Base-by-base conservation (phyloP, 1,140 invertebrate species). In the Leptopilina boulardi region DNA sequence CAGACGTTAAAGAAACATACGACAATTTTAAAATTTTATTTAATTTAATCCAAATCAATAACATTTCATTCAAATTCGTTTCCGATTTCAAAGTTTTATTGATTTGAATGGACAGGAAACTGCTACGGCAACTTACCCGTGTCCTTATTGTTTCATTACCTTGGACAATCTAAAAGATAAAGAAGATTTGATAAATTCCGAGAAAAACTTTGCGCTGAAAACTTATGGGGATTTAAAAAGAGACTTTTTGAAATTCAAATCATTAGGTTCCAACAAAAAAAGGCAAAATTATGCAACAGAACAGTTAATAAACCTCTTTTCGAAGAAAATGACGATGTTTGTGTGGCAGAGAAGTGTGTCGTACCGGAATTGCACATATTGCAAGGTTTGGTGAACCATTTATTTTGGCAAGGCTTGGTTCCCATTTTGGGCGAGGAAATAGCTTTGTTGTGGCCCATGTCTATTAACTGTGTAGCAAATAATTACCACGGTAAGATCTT, bases 321-420 rank as follows among this genome's bases (percentile, higher is more conserved):
- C 13, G 21, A 54, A 34, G 73, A 59, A 75, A 26, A 75, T n/a
- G 73, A 75, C 66, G 0, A 19, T 71, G 34, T 42, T 6, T 42
- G 18, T 10, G 34, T 77, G 21, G 3, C 71, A n/a, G 23, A 77
- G 18, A 80, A 77, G 41, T 80, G 78, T 41, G 19, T 77, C 19
- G 13, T 73, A 6, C 75, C 75, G 10, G 75, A 80, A 44, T 66
- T 80, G 19, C 78, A 77, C 51, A 34, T 77, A 34, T 44, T 77
- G 54, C 78, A 80, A 77, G 78, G 78, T 18, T 77, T 77, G 9
- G 71, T 73, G 19, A 80, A 80, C 42, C 78, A 80, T 73, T 23
- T 80, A 13, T 80, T 74, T 77, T 80, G 76, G 66, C 8, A 71
- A 26, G 76, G 78, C 15, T 54, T 77, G 51, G 75, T 80, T 2